These are phyloP conservation scores for Promerops cafer DNA, from an alignment of 2,113 vertebrate species.

Conservation along the genomic window DNA sequence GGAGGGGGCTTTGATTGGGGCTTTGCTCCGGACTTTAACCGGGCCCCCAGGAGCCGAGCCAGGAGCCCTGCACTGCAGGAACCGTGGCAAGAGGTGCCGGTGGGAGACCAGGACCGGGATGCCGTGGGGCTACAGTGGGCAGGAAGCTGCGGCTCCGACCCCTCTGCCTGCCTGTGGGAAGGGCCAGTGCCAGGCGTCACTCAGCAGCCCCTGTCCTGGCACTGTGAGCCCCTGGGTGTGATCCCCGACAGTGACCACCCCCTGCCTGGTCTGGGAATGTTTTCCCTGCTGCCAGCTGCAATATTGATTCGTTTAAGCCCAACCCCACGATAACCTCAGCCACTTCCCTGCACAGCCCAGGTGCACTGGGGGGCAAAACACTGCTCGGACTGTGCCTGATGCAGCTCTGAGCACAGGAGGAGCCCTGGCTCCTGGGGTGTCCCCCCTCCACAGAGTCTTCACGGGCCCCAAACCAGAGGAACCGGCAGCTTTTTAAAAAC, in stretches of 20 bases:
- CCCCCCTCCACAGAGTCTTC: neutral
- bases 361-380: neutral
- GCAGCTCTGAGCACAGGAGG: neutral
- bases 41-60: neutral
- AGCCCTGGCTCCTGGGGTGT: neutral
- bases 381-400: rapidly evolving
- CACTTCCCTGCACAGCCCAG: neutral
- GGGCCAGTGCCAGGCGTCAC: neutral
- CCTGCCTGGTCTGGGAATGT: neutral
- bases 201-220: neutral
- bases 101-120: neutral
- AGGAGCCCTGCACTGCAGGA: neutral
- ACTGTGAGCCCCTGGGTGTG: neutral
- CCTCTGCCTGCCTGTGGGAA: neutral
- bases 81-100: neutral
- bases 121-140: rapidly evolving
- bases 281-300: neutral
- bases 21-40: slow-evolving; percentile 10
- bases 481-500: slow-evolving; percentile 29
- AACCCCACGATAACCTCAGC: neutral
- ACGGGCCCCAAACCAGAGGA: neutral
- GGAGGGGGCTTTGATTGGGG: neutral
- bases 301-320: neutral
- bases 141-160: rapidly evolving
- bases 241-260: rapidly evolving